Conservation (phyloP, 2,113 vertebrate species). For the Hirundichthys speculiger region DNA sequence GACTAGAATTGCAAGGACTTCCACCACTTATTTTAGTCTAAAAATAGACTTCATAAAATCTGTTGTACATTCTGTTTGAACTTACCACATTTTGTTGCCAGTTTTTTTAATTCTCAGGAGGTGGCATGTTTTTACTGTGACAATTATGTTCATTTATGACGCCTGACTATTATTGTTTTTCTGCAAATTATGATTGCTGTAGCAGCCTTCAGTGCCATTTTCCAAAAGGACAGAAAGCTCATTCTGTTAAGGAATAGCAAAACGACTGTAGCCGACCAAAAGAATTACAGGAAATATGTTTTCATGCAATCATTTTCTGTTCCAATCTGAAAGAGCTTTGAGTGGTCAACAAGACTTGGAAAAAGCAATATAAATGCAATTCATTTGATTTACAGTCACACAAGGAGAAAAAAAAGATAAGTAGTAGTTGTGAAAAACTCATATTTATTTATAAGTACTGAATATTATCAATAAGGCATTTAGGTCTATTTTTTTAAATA, state of each 20-base stretch:
- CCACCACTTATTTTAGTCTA: neutral
- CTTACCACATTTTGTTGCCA: slow-evolving; percentile 11
- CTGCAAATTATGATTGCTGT: slow-evolving; percentile 30
- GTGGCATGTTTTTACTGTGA: slow-evolving; percentile 26
- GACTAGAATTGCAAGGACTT: slow-evolving; percentile 54
- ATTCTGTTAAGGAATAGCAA: slow-evolving; percentile 2
- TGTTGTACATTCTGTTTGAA: neutral
- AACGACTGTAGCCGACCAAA: slow-evolving; percentile 6
- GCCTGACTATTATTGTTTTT: slow-evolving; percentile 8
- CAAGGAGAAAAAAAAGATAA: too few species aligned
- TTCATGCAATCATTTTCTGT: neutral
- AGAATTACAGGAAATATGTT: neutral
- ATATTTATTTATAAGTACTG: too few species aligned
- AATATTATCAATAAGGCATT: too few species aligned
- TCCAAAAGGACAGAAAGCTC: slow-evolving; percentile 13
- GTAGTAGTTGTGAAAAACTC: too few species aligned
- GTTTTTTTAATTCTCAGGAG: slow-evolving; percentile 42
- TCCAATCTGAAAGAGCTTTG: too few species aligned
- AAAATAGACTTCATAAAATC: slow-evolving; percentile 35
- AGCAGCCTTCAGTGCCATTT: slow-evolving; percentile 24
- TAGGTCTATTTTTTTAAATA: too few species aligned
- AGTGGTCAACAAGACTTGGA: too few species aligned
- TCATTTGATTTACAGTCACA: too few species aligned
- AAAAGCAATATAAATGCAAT: too few species aligned
- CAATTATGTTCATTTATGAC: slow-evolving; percentile 36